A percentile compares a stretch with the other conserved stretches of the same genome.
Conservation (phyloP, 2,888 invertebrate species). For the Dolomedes plantarius region DNA sequence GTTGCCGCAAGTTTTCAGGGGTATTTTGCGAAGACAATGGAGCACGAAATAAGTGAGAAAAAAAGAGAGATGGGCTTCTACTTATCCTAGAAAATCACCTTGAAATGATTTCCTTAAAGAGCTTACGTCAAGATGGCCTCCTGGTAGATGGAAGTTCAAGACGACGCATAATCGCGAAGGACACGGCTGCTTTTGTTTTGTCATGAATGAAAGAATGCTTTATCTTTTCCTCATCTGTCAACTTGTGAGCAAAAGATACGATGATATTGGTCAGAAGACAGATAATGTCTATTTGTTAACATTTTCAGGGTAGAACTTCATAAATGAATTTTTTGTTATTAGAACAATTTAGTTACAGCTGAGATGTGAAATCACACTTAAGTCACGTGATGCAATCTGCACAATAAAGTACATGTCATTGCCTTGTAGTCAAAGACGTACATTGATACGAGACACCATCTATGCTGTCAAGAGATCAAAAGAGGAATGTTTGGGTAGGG, state of each 20-base stretch:
- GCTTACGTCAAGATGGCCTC: conserved; percentile 5
- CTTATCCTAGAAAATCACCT: conserved; percentile 23
- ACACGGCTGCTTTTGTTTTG: conserved; percentile 37
- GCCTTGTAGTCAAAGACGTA: neutral
- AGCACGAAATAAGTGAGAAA: neutral
- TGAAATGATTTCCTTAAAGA: conserved; percentile 34
- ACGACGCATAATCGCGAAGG: conserved; percentile 30
- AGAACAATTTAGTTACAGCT: too few species aligned
- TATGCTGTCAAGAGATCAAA: neutral
- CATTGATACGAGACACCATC: neutral
- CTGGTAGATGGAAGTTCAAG: neutral
- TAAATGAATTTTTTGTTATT: too few species aligned
- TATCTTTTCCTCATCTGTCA: neutral
- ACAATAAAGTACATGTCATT: neutral
- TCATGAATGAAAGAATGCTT: conserved; percentile 13
- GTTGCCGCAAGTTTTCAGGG: neutral
- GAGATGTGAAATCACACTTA: too few species aligned
- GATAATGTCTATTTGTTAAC: too few species aligned
- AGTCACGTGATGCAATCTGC: neutral
- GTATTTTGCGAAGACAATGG: conserved; percentile 13
- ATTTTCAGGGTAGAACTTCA: too few species aligned
- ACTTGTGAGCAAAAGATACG: neutral
- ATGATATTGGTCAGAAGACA: too few species aligned
- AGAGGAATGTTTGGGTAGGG: neutral
- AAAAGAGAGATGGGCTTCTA: conserved; percentile 4